phyloP scores from a whole-genome alignment of 2,113 vertebrate genomes.

The Bubo bubo region DNA sequence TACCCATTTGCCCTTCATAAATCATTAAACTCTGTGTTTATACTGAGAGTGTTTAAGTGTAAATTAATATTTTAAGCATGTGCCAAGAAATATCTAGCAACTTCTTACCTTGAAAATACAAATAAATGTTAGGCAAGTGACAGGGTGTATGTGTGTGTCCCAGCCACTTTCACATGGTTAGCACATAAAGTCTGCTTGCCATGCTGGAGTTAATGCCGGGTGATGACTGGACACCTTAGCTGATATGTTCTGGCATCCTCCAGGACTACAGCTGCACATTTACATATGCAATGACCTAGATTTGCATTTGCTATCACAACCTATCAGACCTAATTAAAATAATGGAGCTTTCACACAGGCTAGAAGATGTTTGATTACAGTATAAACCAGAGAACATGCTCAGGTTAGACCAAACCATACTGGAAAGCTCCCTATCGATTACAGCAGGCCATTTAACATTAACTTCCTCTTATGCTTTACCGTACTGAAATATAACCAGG shows the following conservation, averaged over 20 bases:
- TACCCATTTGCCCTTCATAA: not conserved
- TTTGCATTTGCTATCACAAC: conserved; percentile 85
- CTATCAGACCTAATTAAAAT: conserved; percentile 85
- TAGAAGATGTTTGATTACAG: not conserved
- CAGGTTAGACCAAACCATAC: not conserved
- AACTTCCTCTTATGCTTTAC: not conserved
- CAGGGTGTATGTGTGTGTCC: not conserved
- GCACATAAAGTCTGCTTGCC: conserved; percentile 6
- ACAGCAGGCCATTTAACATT: not conserved
- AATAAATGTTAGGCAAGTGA: not conserved
- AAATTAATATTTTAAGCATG: not conserved
- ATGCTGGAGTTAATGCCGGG: conserved; percentile 72
- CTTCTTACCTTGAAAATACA: not conserved
- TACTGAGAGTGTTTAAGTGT: not conserved
- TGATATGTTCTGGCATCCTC: conserved; percentile 79
- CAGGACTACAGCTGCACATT: conserved; percentile 86
- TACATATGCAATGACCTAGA: conserved; percentile 92
- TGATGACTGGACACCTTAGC: conserved; percentile 78
- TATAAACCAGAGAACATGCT: not conserved
- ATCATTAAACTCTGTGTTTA: not conserved
- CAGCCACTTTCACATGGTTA: not conserved
- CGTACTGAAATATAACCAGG: accelerated
- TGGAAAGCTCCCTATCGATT: not conserved
- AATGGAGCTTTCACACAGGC: conserved; percentile 43
- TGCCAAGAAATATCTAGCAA: not conserved